These are phyloP conservation scores for Hapalemur alaotrensis DNA, from an alignment of 2,797 vertebrate species.

Conservation along the genomic window DNA sequence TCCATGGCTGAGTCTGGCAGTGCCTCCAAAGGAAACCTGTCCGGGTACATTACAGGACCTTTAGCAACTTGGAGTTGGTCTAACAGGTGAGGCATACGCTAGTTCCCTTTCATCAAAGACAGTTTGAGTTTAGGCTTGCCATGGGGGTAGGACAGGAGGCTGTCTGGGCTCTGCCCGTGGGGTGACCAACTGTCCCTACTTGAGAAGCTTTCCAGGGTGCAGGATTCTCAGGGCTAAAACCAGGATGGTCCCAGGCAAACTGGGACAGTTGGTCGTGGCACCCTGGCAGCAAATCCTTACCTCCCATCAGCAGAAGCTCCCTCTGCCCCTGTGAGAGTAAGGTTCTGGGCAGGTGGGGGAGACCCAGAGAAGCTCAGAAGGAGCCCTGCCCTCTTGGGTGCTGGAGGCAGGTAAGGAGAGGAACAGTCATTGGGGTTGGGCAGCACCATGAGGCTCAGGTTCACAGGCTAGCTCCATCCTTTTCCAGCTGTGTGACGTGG, in stretches of 20 bases:
- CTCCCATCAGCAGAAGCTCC: background rate
- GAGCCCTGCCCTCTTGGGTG: background rate
- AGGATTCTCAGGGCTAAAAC: background rate
- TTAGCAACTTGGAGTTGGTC: background rate
- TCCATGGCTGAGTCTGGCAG: background rate
- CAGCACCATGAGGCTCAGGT: background rate
- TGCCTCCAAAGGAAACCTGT: background rate
- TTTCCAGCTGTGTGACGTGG: background rate
- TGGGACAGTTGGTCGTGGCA: background rate
- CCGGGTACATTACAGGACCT: background rate
- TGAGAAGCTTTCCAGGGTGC: background rate
- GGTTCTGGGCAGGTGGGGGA: background rate
- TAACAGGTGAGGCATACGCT: background rate
- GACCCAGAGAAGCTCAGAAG: background rate
- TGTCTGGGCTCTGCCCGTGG: background rate
- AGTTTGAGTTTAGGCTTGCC: background rate
- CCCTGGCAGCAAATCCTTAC: background rate
- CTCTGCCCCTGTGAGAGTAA: background rate
- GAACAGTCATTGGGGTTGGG: background rate
- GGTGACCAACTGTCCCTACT: background rate
- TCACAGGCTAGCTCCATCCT: background rate
- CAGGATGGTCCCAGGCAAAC: background rate
- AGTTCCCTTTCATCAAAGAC: background rate
- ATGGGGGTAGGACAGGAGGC: background rate
- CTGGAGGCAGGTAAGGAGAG: background rate